Evolutionary conservation across 2,113 vertebrate species (phyloP).

Genomic region (Rhea americana): DNA sequence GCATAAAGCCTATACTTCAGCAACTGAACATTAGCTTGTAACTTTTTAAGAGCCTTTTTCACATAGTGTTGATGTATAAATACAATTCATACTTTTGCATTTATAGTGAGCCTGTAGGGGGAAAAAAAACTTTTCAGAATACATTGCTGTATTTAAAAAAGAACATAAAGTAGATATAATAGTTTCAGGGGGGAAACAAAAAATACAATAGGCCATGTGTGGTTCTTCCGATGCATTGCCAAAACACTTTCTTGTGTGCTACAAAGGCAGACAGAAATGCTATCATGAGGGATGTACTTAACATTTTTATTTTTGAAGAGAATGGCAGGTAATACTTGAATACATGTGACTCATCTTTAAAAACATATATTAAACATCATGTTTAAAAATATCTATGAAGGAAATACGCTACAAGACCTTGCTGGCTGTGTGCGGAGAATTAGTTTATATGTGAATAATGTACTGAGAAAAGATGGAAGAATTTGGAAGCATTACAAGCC

Average conservation of each 20-base stretch:
- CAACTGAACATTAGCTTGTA: background rate
- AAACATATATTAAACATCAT: background rate
- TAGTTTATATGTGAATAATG: background rate
- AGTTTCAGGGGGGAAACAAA: background rate
- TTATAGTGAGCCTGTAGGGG: background rate
- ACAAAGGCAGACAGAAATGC: background rate
- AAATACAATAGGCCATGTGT: background rate
- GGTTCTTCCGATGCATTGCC: background rate
- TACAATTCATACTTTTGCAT: background rate
- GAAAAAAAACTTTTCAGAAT: background rate
- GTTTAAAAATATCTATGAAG: background rate
- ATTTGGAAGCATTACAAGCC: background rate
- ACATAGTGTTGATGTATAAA: background rate
- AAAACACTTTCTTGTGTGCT: rapidly evolving
- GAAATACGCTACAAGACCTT: background rate
- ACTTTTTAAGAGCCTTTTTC: background rate
- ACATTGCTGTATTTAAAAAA: background rate
- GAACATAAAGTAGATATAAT: background rate
- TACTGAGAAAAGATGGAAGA: background rate
- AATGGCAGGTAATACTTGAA: background rate
- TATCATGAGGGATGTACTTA: background rate
- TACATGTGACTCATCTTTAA: background rate
- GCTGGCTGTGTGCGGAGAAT: background rate
- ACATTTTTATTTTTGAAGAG: background rate
- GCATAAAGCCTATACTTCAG: background rate